These are phyloP conservation scores for Papilio glaucus DNA, from an alignment of 1,140 invertebrate species.

Conservation along the genomic window DNA sequence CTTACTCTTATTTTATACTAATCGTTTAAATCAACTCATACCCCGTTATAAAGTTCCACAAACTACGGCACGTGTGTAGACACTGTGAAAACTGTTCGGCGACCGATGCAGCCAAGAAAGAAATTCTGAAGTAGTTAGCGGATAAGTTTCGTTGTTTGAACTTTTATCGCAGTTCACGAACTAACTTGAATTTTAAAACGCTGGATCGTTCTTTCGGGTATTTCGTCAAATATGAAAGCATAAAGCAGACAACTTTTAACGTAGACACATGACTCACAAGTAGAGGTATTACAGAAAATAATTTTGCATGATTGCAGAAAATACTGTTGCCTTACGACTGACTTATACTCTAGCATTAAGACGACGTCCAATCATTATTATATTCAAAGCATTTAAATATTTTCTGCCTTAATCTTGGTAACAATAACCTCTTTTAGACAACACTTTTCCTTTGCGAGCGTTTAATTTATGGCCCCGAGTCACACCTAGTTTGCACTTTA, in stretches of 20 bases:
- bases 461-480: too few species aligned
- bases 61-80: constrained; percentile 7
- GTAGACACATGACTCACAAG: neutral
- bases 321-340: too few species aligned
- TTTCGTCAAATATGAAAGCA: neutral
- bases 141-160: constrained; percentile 33
- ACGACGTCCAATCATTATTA: too few species aligned
- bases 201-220: constrained; percentile 1
- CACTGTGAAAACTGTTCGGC: constrained; percentile 23
- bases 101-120: constrained; percentile 25
- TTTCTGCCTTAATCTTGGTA: too few species aligned
- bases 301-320: too few species aligned
- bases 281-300: neutral
- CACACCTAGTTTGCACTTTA: too few species aligned
- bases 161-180: constrained; percentile 28
- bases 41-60: neutral
- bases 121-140: constrained; percentile 31
- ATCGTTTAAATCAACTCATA: neutral
- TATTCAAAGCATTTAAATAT: too few species aligned
- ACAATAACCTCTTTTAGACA: too few species aligned
- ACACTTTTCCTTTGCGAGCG: too few species aligned
- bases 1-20: neutral
- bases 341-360: too few species aligned
- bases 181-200: constrained; percentile 29
- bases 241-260: neutral